These are phyloP conservation scores for Chlamydotis undulata DNA, from an alignment of 2,113 vertebrate species.

Conservation along the genomic window DNA sequence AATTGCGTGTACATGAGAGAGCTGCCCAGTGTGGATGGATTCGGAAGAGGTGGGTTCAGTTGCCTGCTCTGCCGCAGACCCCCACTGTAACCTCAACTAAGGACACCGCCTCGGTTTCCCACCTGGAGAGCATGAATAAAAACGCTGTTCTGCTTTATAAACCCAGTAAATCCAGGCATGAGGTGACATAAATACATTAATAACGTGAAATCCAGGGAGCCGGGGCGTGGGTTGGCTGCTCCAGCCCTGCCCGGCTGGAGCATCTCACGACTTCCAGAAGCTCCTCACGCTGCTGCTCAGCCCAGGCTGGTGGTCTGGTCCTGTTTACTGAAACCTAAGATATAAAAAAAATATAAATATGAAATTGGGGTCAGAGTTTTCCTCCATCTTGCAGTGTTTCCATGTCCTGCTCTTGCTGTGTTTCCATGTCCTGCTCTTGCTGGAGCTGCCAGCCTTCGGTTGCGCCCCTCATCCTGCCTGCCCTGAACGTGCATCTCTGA, in stretches of 20 bases:
- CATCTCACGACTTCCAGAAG: neutral
- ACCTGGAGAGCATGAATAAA: neutral
- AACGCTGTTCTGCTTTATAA: neutral
- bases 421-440: neutral
- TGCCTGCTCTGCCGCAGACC: neutral
- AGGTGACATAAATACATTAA: neutral
- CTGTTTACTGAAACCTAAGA: neutral
- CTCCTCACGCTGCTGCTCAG: neutral
- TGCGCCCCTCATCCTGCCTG: neutral
- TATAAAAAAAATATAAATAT: neutral
- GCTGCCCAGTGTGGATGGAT: neutral
- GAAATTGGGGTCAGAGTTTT: neutral
- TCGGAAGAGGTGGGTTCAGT: neutral
- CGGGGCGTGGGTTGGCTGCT: neutral
- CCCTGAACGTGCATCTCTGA: fast-evolving
- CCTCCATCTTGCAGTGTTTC: neutral
- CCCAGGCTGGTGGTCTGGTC: neutral
- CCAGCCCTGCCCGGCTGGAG: fast-evolving
- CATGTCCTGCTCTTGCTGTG: fast-evolving
- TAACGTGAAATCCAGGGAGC: neutral
- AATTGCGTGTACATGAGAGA: neutral
- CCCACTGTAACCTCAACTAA: neutral
- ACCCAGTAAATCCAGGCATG: neutral
- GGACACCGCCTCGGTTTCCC: neutral
- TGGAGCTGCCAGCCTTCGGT: neutral